Conservation (phyloP, 2,113 vertebrate species). For the Ailuropoda melanoleuca region DNA sequence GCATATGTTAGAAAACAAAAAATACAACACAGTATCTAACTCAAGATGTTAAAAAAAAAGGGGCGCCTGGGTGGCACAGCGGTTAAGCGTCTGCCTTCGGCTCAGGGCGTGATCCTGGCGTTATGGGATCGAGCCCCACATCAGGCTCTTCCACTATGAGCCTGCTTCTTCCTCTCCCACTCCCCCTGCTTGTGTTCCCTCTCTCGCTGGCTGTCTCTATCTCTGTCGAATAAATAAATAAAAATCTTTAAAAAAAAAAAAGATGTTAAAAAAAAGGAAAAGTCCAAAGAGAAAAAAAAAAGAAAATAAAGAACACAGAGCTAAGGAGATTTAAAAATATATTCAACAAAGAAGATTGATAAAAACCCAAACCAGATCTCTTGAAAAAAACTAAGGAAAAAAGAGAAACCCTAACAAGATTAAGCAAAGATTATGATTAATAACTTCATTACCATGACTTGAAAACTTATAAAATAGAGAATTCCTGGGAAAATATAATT, state of each 20-base stretch:
- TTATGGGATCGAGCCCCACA: no score
- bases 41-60: not conserved
- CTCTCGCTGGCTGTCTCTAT: no score
- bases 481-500: conserved; percentile 45
- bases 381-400: not conserved
- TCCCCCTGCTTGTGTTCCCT: no score
- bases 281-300: not conserved
- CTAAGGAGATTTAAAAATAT: not conserved
- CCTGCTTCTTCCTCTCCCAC: no score
- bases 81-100: no score
- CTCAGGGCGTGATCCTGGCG: no score
- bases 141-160: no score
- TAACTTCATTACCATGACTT: conserved; percentile 16
- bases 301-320: not conserved
- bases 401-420: not conserved
- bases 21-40: not conserved
- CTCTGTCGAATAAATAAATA: no score
- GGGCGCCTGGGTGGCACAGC: no score
- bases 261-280: not conserved
- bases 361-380: not conserved
- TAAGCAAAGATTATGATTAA: not conserved
- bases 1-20: not conserved
- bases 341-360: not conserved
- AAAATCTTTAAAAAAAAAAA: conserved; percentile 29
- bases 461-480: not conserved